Evolutionary conservation across 2,113 vertebrate species (phyloP).

Genomic region (Thymallus thymallus): DNA sequence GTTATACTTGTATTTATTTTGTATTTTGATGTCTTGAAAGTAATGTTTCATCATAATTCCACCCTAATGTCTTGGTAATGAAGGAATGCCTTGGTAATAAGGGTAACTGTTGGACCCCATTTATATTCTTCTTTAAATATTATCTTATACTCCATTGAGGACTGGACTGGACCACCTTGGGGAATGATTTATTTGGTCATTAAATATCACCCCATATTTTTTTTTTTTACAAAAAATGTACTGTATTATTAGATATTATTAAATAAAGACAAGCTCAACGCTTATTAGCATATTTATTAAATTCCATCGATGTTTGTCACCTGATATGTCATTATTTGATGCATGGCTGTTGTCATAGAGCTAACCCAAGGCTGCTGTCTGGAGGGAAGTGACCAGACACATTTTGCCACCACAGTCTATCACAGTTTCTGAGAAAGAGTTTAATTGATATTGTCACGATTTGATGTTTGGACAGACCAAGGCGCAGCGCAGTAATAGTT

Average conservation of each 20-base stretch:
- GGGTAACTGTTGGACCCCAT: constrained; percentile 1
- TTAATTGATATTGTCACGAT: no score
- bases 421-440: neutral
- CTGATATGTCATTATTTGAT: constrained; percentile 19
- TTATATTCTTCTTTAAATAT: constrained; percentile 5
- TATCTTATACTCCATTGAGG: constrained; percentile 6
- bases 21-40: neutral
- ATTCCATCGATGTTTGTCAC: constrained; percentile 26
- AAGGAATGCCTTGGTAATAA: no score
- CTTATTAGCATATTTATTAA: constrained; percentile 52
- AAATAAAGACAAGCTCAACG: constrained; percentile 23
- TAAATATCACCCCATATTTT: constrained; percentile 40
- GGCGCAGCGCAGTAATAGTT: no score
- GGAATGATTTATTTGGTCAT: constrained; percentile 38
- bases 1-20: neutral
- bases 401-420: neutral
- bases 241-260: constrained; percentile 22
- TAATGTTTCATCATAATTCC: neutral
- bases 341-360: constrained; percentile 27
- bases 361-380: constrained; percentile 9
- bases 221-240: neutral
- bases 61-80: neutral
- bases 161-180: constrained; percentile 14
- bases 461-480: no score
- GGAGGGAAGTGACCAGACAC: neutral